phyloP scores from a whole-genome alignment of 2,113 vertebrate species.

The Gopherus flavomarginatus region DNA sequence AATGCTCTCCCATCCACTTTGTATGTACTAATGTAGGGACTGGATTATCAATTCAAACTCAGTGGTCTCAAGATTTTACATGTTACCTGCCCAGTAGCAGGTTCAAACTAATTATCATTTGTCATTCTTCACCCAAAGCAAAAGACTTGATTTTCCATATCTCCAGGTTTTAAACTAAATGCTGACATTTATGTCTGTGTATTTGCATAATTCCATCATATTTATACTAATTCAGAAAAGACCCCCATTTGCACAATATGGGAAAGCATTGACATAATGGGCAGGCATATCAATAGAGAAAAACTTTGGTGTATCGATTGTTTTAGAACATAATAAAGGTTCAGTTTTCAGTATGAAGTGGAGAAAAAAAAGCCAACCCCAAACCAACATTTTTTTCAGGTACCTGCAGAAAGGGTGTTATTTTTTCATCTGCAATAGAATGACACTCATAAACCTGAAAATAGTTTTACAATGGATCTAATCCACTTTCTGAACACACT shows the following conservation, averaged over 20 bases:
- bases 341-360: no score
- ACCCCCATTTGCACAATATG: not conserved
- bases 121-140: not conserved
- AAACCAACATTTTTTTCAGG: not conserved
- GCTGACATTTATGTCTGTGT: not conserved
- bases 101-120: not conserved
- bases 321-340: not conserved
- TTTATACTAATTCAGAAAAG: not conserved
- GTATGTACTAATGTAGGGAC: not conserved
- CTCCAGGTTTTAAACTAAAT: not conserved
- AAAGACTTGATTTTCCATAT: not conserved
- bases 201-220: not conserved
- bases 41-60: not conserved
- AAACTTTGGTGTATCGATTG: not conserved
- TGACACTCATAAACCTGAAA: not conserved
- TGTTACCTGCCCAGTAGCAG: not conserved
- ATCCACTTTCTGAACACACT: not conserved
- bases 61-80: not conserved
- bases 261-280: not conserved
- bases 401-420: not conserved
- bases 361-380: not conserved
- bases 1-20: not conserved
- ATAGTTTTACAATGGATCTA: not conserved
- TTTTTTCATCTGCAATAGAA: not conserved
- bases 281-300: not conserved